Percentiles rank a stretch among this genome's conserved stretches.
phyloP scores from a whole-genome alignment of 2,113 vertebrate species.

The Ariopsis seemanni region DNA sequence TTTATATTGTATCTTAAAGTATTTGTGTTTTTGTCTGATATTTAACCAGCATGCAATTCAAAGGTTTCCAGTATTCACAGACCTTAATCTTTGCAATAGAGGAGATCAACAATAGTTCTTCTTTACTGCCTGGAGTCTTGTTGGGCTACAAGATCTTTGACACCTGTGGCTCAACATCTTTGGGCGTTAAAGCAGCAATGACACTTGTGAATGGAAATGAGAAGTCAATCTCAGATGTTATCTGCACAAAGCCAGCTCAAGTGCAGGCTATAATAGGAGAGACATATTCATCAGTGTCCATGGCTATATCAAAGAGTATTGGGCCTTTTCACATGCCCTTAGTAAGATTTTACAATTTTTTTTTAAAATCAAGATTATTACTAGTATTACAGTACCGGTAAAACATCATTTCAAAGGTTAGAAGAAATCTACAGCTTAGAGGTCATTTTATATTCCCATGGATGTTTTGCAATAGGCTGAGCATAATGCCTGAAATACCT shows the following conservation, averaged over 20 bases:
- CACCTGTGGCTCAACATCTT: slow-evolving; percentile 62
- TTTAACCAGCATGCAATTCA: slow-evolving; percentile 59
- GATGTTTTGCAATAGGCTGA: background rate
- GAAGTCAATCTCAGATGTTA: slow-evolving; percentile 3
- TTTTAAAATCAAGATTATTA: background rate
- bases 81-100: slow-evolving; percentile 73
- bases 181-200: slow-evolving; percentile 60
- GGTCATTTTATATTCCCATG: background rate
- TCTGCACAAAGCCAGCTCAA: slow-evolving; percentile 61
- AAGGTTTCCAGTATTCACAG: slow-evolving; percentile 68
- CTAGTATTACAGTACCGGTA: no score
- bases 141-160: slow-evolving; percentile 73
- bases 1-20: background rate
- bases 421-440: background rate
- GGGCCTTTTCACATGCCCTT: slow-evolving; percentile 69
- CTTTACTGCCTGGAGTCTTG: slow-evolving; percentile 66
- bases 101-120: slow-evolving; percentile 72
- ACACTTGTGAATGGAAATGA: slow-evolving; percentile 64
- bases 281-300: slow-evolving; percentile 65
- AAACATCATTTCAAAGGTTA: background rate
- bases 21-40: background rate
- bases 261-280: slow-evolving; percentile 71
- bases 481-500: background rate
- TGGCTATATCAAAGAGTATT: slow-evolving; percentile 65
- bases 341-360: slow-evolving; percentile 50